Conservation (phyloP, 92 coral and sea anemone species). For the Palythoa heliodiscus region DNA sequence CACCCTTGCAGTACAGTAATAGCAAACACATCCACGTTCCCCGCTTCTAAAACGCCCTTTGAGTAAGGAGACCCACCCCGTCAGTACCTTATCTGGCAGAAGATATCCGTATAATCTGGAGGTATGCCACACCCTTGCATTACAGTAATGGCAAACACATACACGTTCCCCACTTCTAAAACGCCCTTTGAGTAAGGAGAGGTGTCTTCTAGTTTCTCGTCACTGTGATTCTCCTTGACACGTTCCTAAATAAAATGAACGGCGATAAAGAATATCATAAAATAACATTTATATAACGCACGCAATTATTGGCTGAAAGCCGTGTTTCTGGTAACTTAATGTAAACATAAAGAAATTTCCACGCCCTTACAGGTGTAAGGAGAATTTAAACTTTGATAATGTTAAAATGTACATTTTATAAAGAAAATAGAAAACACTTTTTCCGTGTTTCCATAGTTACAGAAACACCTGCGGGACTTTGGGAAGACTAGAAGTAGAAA, state of each 20-base stretch:
- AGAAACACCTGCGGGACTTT: no score
- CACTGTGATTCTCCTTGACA: constrained; percentile 40
- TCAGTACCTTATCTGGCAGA: constrained; percentile 90
- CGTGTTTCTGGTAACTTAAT: no score
- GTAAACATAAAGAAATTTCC: no score
- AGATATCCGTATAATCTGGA: constrained; percentile 82
- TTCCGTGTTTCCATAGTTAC: no score
- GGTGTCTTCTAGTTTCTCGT: constrained; percentile 53
- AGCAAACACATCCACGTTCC: constrained; percentile 74
- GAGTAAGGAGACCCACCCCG: constrained; percentile 51
- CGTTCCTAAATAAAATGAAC: not conserved
- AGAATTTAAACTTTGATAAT: no score
- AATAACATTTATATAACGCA: no score
- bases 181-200: constrained; percentile 77
- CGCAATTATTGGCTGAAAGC: no score
- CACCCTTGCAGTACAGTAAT: constrained; percentile 80
- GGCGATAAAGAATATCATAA: no score
- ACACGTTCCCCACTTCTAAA: constrained; percentile 75
- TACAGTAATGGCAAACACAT: constrained; percentile 79
- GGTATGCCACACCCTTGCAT: constrained; percentile 83
- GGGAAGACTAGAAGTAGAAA: no score
- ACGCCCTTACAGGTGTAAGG: no score
- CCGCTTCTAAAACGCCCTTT: constrained; percentile 78
- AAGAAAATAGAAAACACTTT: no score
- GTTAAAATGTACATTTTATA: no score